Evolutionary conservation across 2,797 vertebrate genomes (phyloP), one percentile per base, ranked within the genome.

Genomic region (Pygocentrus nattereri): DNA sequence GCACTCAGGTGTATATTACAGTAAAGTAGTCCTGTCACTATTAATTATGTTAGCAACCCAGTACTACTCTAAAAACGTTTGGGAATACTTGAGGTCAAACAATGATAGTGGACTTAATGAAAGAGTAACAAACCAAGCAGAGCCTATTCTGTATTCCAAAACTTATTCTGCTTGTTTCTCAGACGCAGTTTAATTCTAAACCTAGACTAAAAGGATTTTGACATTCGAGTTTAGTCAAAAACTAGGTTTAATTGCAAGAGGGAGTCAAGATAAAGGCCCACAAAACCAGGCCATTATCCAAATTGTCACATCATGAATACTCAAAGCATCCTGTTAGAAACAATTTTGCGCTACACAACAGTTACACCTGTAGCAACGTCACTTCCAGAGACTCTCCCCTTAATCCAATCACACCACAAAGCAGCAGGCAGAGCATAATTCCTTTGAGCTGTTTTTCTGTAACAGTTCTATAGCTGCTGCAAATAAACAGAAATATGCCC

Each of bases 401-500:
- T 65, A 34, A 78, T 73, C 49, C 58, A 59, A 47, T 49, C 68
- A 73, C 11, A 25, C 23, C 75, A 78, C 74, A 56, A 77, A 72
- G 58, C 68, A 54, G 34, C 75, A 73, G 58, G 82, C 25, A 7
- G 16, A 38, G 44, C 47, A 62, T 56, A 75, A 75, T 81, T 58
- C 61, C 75, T 82, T 67, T 73, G 49, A 65, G 75, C 69, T 82
- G 58, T 72, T 31, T 82, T 82, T 38, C 61, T 67, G 73, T 41
- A 70, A 73, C 81, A 65, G 68, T 78, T 59, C 44, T 71, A 78
- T 41, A 50, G 41, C 64, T 78, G 81, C 71, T 27, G 47, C 59
- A 82, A 81, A 78, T 82, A 82, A 82, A 82, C 68, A 82, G 81
- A 82, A 77, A 64, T 50, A 54, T 47, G 59, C 77, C 62, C 74